Conservation (phyloP, 2,888 invertebrate genomes). For the Xiphydria camelus region DNA sequence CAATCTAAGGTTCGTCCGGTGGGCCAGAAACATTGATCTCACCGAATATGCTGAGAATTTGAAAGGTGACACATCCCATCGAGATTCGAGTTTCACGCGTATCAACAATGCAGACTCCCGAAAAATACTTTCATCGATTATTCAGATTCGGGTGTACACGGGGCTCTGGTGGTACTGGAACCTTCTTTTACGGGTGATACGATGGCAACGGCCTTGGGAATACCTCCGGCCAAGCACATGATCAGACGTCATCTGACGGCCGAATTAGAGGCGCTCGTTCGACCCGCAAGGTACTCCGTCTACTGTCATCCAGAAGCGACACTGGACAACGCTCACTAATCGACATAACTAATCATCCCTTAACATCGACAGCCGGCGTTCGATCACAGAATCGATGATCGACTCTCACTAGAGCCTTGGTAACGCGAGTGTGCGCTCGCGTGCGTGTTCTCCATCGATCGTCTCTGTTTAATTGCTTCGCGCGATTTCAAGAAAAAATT, state of each 20-base stretch:
- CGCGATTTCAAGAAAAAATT: too few species aligned
- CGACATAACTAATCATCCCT: too few species aligned
- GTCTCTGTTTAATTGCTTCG: too few species aligned
- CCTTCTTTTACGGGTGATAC: constrained; percentile 94
- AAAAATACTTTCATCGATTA: neutral
- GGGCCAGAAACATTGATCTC: constrained; percentile 92
- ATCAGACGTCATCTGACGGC: constrained; percentile 88
- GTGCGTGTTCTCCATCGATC: too few species aligned
- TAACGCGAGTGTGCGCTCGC: too few species aligned
- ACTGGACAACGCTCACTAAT: constrained; percentile 52
- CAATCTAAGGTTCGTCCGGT: constrained; percentile 90
- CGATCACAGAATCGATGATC: too few species aligned
- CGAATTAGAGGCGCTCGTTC: constrained; percentile 86
- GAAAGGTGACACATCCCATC: constrained; percentile 81
- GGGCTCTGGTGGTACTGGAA: constrained; percentile 90
- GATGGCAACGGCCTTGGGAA: constrained; percentile 90
- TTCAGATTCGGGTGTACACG: constrained; percentile 91
- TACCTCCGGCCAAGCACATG: constrained; percentile 91
- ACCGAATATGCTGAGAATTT: constrained; percentile 92
- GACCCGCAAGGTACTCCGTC: constrained; percentile 82
- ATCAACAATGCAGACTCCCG: too few species aligned
- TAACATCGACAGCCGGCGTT: too few species aligned
- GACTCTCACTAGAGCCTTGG: too few species aligned
- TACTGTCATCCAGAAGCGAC: constrained; percentile 55
- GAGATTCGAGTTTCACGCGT: neutral